phyloP scores from a whole-genome alignment of 2,797 vertebrate genomes.

The Pipistrellus pygmaeus region DNA sequence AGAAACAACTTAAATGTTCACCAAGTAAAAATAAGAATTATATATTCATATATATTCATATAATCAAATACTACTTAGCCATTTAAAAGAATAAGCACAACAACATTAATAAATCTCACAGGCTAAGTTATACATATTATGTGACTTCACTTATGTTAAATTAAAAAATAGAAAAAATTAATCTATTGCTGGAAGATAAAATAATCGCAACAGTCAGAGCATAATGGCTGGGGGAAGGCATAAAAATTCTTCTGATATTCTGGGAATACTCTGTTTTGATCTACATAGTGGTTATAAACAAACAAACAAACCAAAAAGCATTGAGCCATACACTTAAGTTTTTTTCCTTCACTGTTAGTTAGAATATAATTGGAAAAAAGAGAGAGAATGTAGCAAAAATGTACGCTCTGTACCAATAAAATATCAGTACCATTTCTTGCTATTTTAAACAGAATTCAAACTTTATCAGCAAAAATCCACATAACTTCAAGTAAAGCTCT shows the following conservation, averaged over 20 bases:
- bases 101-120: not conserved
- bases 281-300: not conserved
- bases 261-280: not conserved
- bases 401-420: not conserved
- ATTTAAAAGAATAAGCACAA: not conserved
- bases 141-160: not conserved
- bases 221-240: not conserved
- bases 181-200: not conserved
- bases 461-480: not conserved
- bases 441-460: conserved; percentile 2
- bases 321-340: not conserved
- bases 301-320: not conserved
- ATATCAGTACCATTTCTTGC: not conserved
- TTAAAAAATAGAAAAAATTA: not conserved
- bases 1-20: not conserved
- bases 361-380: not conserved
- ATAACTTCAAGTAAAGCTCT: not conserved
- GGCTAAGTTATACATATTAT: not conserved
- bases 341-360: not conserved
- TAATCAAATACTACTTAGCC: not conserved
- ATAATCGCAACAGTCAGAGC: not conserved
- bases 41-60: not conserved
- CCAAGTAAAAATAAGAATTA: not conserved
- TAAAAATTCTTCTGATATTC: not conserved
- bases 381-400: not conserved